Conservation (phyloP, 2,113 vertebrate genomes). For the Colaptes auratus region DNA sequence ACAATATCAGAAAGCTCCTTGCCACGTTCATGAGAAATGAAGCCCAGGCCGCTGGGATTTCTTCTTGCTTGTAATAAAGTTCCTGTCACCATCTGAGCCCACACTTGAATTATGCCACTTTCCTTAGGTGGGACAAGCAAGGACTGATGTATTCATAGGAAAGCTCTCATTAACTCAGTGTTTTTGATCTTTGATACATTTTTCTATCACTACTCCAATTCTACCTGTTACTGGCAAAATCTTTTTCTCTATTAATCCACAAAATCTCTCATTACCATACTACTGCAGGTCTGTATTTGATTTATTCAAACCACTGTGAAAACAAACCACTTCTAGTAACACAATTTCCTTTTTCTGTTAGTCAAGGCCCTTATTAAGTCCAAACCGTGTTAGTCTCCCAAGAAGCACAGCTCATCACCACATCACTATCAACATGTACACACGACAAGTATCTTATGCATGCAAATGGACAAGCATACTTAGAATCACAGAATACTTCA, state of each 20-base stretch:
- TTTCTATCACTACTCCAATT: neutral
- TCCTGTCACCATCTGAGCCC: neutral
- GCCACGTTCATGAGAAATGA: neutral
- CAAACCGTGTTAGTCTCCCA: neutral
- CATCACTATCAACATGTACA: neutral
- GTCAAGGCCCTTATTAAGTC: neutral
- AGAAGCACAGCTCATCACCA: neutral
- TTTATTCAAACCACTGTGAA: neutral
- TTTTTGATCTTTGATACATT: neutral
- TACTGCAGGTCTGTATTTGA: neutral
- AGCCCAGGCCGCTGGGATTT: neutral
- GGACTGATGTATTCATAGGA: neutral
- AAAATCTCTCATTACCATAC: neutral
- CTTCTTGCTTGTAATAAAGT: neutral
- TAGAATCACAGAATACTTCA: neutral
- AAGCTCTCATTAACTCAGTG: neutral
- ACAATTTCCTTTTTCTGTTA: neutral
- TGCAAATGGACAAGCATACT: constrained; percentile 4
- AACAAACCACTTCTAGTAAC: neutral
- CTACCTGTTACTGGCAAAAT: neutral
- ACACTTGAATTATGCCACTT: neutral
- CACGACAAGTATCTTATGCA: neutral
- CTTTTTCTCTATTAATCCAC: neutral
- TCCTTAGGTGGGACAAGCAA: neutral
- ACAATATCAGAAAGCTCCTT: constrained; percentile 37